Conservation (phyloP, 2,113 vertebrate genomes). For the Agelaius tricolor region DNA sequence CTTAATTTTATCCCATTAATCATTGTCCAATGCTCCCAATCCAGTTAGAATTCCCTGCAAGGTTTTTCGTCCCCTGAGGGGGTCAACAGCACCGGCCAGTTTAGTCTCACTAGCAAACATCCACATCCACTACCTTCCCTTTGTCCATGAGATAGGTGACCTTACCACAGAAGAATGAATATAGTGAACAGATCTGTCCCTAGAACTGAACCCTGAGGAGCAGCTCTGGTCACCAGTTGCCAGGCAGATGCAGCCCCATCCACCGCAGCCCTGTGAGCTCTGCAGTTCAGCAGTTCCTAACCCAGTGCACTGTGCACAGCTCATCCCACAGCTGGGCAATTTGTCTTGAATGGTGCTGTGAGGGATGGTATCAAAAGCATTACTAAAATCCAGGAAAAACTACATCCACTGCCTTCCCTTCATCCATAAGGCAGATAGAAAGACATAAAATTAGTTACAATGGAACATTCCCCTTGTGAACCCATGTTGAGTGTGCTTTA, state of each 20-base stretch:
- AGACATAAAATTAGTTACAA: not conserved
- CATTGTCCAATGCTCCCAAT: not conserved
- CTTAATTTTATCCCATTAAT: not conserved
- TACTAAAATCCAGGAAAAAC: not conserved
- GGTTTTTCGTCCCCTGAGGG: not conserved
- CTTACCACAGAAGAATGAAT: not conserved
- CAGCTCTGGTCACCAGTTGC: not conserved
- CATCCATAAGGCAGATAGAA: not conserved
- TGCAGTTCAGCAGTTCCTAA: not conserved
- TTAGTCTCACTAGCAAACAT: not conserved
- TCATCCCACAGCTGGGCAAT: not conserved
- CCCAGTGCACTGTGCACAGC: rapidly evolving
- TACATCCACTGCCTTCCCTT: not conserved
- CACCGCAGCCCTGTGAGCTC: not conserved
- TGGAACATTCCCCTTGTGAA: not conserved
- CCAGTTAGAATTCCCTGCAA: not conserved
- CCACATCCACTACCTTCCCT: not conserved
- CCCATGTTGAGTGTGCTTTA: not conserved
- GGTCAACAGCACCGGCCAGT: not conserved
- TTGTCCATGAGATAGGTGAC: not conserved
- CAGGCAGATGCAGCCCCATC: not conserved
- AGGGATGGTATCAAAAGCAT: not conserved
- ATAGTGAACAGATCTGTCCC: not conserved
- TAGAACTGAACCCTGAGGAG: not conserved
- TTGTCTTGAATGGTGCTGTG: not conserved